Percentiles rank a stretch among this genome's conserved stretches.
phyloP scores from a whole-genome alignment of 1,140 invertebrate genomes.

The Anastatus disparis region DNA sequence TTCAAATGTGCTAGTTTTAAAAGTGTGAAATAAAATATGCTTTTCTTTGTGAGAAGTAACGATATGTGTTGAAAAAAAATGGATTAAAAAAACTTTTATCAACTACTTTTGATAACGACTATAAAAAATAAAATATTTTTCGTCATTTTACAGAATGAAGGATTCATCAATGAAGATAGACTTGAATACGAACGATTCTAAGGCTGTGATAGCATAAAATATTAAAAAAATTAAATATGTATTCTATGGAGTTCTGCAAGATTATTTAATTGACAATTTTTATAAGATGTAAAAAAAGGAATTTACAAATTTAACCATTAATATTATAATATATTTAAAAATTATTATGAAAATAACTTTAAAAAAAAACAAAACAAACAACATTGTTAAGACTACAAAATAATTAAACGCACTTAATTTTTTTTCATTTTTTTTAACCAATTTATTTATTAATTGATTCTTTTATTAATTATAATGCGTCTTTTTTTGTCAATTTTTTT shows the following conservation, averaged over 20 bases:
- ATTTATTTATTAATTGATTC: constrained; percentile 30
- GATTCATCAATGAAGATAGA: neutral
- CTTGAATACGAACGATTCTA: neutral
- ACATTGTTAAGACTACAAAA: constrained; percentile 52
- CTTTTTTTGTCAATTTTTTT: constrained; percentile 52
- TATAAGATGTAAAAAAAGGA: too few species aligned
- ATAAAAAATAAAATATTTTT: constrained; percentile 26
- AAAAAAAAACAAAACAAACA: constrained; percentile 25
- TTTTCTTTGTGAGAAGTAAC: too few species aligned
- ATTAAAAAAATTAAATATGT: constrained; percentile 4
- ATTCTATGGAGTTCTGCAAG: neutral
- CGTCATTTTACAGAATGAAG: constrained; percentile 45
- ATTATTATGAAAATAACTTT: neutral
- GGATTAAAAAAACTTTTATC: too few species aligned
- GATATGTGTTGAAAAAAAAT: too few species aligned
- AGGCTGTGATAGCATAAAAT: neutral
- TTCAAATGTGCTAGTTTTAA: too few species aligned
- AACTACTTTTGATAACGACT: too few species aligned
- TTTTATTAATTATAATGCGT: constrained; percentile 21
- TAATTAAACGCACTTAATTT: constrained; percentile 40
- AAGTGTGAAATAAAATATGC: too few species aligned
- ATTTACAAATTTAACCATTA: too few species aligned
- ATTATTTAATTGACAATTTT: neutral
- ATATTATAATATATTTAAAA: too few species aligned
- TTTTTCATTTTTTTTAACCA: constrained; percentile 24